Base-by-base conservation (phyloP, 2,113 vertebrate species). In the Tretioscincus oriximinensis region DNA sequence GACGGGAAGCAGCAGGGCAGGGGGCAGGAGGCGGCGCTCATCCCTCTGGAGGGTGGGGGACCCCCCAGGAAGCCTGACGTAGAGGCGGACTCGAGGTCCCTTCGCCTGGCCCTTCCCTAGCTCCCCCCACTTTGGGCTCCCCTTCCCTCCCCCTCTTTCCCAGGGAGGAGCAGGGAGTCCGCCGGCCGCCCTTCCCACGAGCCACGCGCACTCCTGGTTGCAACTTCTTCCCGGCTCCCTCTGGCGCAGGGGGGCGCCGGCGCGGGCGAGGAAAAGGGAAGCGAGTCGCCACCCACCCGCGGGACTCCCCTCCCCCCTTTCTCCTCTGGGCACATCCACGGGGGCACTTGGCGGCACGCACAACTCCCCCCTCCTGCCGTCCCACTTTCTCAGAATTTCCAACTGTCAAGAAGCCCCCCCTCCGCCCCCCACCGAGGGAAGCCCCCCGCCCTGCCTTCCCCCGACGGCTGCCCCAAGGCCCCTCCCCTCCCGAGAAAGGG, bases 61-160 rank as follows among this genome's bases (percentile, higher is more conserved):
- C 49, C 86, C 35, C 88, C 77, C 80, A 76, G 18, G 73, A 80
- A 85, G 86, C 87, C 90, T 92, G 90, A 92, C 90, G 86, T 90
- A 86, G 85, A 2, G 75, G 31, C 18, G 12, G 51, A 8, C 20
- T 58, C 1, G 10, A 7, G 20, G 29, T n/a, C 73, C 11, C 63
- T 49, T 60, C 24, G 9, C 21, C 9, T 49, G 2, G 26, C 47
- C 6, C 7, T 31, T 2, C 21, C 11, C 5, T 7, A 11, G 20
- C 47, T 2, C 29, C 21, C 28, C 10, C 31, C 14, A 58, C 54
- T 58, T 16, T 16, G 54, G 54, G 54, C 12, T 58, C 16, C 12
- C 49, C 49, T 14, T 9, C 49, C 49, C 49, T 10, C 12, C 9
- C 49, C 12, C 49, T 14, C 49, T 14, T 8, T 9, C 12, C 54